Evolutionary conservation across 1,140 invertebrate species (phyloP).

Genomic region (Drosophila arawakana): DNA sequence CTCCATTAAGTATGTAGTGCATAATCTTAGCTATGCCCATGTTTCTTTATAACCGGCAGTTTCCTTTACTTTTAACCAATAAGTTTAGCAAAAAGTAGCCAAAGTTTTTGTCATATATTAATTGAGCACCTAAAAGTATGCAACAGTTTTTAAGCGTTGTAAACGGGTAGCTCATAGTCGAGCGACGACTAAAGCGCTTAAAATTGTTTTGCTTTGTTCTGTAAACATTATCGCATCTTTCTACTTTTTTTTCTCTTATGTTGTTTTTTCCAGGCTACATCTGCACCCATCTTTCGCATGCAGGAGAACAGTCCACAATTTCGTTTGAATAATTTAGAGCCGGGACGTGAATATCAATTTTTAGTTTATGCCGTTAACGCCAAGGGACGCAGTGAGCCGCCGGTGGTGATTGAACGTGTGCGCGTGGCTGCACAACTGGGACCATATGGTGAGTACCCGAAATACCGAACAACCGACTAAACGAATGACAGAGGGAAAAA

Average conservation of each 20-base stretch:
- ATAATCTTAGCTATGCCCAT: too few relatives aligned
- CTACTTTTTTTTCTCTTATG: conserved; percentile 4
- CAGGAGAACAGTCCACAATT: conserved; percentile 88
- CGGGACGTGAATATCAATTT: conserved; percentile 88
- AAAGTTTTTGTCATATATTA: too few relatives aligned
- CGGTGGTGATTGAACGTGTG: conserved; percentile 87
- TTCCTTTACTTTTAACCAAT: too few relatives aligned
- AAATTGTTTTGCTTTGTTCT: conserved; percentile 20
- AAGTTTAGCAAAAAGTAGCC: too few relatives aligned
- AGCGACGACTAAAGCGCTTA: too few relatives aligned
- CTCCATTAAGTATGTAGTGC: too few relatives aligned
- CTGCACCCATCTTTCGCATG: conserved; percentile 86
- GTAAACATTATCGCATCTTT: not conserved
- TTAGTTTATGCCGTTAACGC: conserved; percentile 89
- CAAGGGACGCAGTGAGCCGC: conserved; percentile 88
- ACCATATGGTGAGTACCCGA: conserved; percentile 81
- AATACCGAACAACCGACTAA: conserved; percentile 3
- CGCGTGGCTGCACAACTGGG: conserved; percentile 85
- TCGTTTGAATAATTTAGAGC: conserved; percentile 88
- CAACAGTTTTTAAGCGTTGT: too few relatives aligned
- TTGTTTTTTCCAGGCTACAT: conserved; percentile 79
- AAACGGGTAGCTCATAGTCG: too few relatives aligned
- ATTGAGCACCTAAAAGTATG: too few relatives aligned
- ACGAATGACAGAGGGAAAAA: conserved; percentile 5
- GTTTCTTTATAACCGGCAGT: too few relatives aligned